Evolutionary conservation across 92 coral and sea anemone genomes (phyloP).

Genomic region (Epizoanthus fatuus): DNA sequence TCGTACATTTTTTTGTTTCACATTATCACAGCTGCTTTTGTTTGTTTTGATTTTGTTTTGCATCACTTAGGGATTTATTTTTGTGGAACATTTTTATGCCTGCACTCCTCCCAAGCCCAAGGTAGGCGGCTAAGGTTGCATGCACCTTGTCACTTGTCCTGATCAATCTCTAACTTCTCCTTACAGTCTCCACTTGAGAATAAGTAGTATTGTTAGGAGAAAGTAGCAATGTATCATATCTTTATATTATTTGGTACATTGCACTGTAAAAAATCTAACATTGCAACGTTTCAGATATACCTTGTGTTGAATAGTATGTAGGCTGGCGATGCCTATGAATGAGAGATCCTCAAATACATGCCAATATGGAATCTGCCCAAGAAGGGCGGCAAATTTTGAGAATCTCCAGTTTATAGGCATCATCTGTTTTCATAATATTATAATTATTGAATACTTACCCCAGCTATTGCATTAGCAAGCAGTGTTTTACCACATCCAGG

Average conservation of each 20-base stretch:
- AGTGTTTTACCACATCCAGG: constrained; percentile 99
- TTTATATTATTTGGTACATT: too few species aligned
- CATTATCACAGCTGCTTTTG: background rate
- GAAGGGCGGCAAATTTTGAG: too few species aligned
- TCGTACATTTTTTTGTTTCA: background rate
- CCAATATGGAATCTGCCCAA: too few species aligned
- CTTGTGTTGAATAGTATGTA: constrained; percentile 4
- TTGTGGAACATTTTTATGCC: constrained; percentile 71
- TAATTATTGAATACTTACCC: constrained; percentile 59
- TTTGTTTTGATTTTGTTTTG: constrained; percentile 38
- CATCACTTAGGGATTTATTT: constrained; percentile 53
- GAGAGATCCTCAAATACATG: background rate
- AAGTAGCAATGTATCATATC: too few species aligned
- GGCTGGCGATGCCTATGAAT: background rate
- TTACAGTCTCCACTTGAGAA: too few species aligned
- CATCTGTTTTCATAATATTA: background rate
- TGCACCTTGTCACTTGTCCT: background rate
- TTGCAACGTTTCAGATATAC: background rate
- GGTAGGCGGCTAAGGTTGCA: constrained; percentile 57
- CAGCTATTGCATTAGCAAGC: constrained; percentile 98
- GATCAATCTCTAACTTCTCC: too few species aligned
- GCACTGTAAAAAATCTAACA: background rate
- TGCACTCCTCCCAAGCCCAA: constrained; percentile 73
- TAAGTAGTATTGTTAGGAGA: too few species aligned
- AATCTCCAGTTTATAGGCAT: background rate